Base-by-base conservation (phyloP, 2,888 invertebrate species). In the Sycophila texana region DNA sequence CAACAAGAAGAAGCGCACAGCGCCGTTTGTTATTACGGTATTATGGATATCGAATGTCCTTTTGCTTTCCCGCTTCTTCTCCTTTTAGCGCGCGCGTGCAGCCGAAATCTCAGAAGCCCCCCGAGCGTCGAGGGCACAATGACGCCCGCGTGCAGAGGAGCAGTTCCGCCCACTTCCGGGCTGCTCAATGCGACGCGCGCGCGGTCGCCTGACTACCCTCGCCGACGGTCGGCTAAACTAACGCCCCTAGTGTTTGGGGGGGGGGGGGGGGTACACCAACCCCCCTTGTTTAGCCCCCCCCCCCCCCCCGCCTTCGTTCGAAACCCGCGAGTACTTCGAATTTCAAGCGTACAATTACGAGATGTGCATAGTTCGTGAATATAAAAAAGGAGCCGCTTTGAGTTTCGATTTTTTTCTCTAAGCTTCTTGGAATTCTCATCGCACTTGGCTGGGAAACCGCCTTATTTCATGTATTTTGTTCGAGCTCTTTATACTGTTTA, bases 11-110 rank as follows among this genome's bases (percentile, higher is more conserved):
- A 70, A 80, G 70, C 78, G 83, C 71, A 81, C 75, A 83, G 81
- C 82, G 83, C 80, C 79, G 84, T 84, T 88, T 85, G 87, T 87
- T 89, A 89, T 89, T 89, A 88, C 86, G 86, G 88, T 83, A 89
- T 89, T 90, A 88, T 88, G 86, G 87, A 89, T 89, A 90, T 90
- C 90, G 89, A 88, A 90, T 90, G 89, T 90, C 90, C 87, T 89
- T 89, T 90, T 89, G 85, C 81, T 80, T 73, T 72, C 63, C 71
- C 71, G 74, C 26, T 76, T 39, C 57, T 63, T 71, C 47, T 66
- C 22, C 26, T 55, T 39, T 20, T 2, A 12, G 16, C 18, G 60
- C 18, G 16, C 26, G 16, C 60, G 39, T 5, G 30, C 57, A 65
- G 51, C 66, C 55, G 73, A 66, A 63, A 61, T 47, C 57, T 30